Percentiles rank a stretch among this genome's conserved stretches.
Conservation (phyloP, 2,113 vertebrate genomes). For the Tetrao urogallus region DNA sequence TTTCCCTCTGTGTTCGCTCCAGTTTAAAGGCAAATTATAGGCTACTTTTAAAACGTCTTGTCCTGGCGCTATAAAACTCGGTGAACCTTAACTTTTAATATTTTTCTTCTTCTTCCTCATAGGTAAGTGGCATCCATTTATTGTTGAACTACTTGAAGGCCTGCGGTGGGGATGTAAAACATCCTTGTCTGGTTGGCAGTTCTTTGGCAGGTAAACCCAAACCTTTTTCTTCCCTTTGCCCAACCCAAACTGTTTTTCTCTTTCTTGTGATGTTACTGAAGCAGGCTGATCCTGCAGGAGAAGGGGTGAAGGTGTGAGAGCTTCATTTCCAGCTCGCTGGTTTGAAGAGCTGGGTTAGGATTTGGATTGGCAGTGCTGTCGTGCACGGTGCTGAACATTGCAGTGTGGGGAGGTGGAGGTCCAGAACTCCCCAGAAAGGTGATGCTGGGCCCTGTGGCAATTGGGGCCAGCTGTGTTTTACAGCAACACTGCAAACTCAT, state of each 20-base stretch:
- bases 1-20: conserved; percentile 7
- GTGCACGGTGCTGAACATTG: neutral
- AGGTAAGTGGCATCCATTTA: conserved; percentile 81
- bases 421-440: neutral
- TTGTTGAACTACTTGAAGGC: conserved; percentile 60
- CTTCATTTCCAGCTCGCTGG: conserved; percentile 5
- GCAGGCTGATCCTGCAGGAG: neutral
- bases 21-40: conserved; percentile 32
- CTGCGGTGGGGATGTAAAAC: conserved; percentile 27
- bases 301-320: neutral
- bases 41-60: neutral
- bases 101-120: conserved; percentile 25
- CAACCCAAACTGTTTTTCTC: neutral
- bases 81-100: conserved; percentile 52
- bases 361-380: neutral
- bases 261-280: neutral
- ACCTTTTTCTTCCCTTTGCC: neutral
- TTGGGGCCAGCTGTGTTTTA: neutral
- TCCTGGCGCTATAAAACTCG: neutral
- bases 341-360: neutral
- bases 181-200: neutral
- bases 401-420: neutral
- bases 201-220: conserved; percentile 50
- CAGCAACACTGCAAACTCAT: neutral
- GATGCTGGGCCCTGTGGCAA: neutral